Percentiles rank a stretch among this genome's conserved stretches.
phyloP scores from a whole-genome alignment of 2,113 vertebrate species.

The Thermophis baileyi region DNA sequence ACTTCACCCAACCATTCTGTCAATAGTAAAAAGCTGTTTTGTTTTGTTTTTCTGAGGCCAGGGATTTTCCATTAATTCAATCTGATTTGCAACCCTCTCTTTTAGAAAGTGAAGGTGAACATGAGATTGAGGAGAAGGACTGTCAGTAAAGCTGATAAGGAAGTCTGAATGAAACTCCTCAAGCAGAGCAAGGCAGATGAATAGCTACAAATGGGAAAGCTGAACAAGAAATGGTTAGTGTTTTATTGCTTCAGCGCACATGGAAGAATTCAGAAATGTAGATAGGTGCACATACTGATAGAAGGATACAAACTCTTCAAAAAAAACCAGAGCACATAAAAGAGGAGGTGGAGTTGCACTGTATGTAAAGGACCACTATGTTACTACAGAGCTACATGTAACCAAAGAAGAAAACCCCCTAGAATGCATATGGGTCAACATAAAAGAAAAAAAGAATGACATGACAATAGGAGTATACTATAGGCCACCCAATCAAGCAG shows the following conservation, averaged over 20 bases:
- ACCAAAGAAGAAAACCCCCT: no score
- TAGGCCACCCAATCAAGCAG: no score
- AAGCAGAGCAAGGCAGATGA: conserved; percentile 42
- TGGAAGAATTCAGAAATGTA: neutral
- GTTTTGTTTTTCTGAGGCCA: conserved; percentile 46
- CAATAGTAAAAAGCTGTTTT: conserved; percentile 55
- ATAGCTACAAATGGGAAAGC: conserved; percentile 36
- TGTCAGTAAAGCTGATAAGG: conserved; percentile 7
- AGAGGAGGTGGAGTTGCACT: no score
- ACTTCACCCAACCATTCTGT: conserved; percentile 53
- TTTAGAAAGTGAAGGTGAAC: conserved; percentile 51
- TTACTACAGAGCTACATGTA: no score
- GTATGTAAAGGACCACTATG: no score
- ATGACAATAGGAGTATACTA: no score
- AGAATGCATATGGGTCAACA: no score
- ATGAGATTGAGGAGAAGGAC: conserved; percentile 20
- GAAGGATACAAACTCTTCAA: no score
- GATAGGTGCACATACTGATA: neutral
- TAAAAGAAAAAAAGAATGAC: no score
- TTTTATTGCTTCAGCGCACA: neutral
- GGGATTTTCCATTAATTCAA: conserved; percentile 49
- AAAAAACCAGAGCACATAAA: no score
- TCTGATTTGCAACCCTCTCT: conserved; percentile 54
- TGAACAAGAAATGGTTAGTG: neutral
- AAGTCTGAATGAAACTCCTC: conserved; percentile 37